Conservation (phyloP, 2,797 vertebrate genomes). For the Podarcis lilfordi region DNA sequence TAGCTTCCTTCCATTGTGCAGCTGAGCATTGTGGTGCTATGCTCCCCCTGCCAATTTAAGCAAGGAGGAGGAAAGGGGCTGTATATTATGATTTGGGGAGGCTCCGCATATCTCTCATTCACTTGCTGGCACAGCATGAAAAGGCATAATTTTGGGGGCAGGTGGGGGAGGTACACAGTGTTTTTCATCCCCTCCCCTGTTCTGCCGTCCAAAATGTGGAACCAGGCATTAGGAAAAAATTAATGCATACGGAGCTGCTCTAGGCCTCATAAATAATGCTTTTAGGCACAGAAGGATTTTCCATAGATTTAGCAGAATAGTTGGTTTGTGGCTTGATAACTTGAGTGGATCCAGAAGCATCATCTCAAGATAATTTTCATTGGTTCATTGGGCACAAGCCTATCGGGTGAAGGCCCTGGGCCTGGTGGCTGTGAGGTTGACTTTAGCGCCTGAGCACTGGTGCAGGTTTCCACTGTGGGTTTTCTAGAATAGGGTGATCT, state of each 20-base stretch:
- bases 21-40: not conserved
- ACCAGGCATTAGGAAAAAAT: not conserved
- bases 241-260: not conserved
- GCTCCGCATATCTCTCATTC: not conserved
- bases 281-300: not conserved
- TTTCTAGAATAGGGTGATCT: not conserved
- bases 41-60: not conserved
- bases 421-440: not conserved
- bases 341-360: not conserved
- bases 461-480: not conserved
- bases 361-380: not conserved
- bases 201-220: not conserved
- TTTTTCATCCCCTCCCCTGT: not conserved
- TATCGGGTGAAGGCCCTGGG: not conserved
- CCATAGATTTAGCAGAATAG: not conserved
- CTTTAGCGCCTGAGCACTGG: not conserved
- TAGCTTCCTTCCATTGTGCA: conserved; percentile 22
- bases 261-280: not conserved
- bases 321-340: not conserved
- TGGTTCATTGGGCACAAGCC: too few species aligned
- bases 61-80: not conserved
- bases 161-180: not conserved
- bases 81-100: conserved; percentile 30
- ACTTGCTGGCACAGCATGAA: not conserved
- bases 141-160: not conserved